Evolutionary conservation across 2,797 vertebrate genomes (phyloP), one percentile per base, ranked within the genome.

Genomic region (Sebastolobus alascanus): DNA sequence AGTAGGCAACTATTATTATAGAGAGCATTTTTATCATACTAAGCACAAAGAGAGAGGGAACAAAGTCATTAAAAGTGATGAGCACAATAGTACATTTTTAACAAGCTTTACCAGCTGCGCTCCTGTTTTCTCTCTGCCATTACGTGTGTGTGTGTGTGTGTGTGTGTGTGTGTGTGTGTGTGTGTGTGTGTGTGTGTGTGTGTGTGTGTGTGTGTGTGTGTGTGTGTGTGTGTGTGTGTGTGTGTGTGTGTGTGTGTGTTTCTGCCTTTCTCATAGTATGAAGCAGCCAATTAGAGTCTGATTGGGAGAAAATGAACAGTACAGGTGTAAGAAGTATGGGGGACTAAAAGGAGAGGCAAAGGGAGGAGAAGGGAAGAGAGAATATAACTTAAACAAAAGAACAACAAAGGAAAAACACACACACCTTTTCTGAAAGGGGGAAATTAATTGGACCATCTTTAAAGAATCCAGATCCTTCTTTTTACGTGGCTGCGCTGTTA

Each of bases 401-500:
- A 58, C 64, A 70, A 46, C 54, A 25, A 29, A 55, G 40, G 56
- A 77, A 55, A 70, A 80, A 33, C 38, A 68, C 56, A 37, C 14
- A 50, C 43, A 50, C 43, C 7, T 50, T 70, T 46, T 65, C 25
- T 55, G 40, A 69, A 65, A 40, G 35, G 46, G 37, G 59, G 37
- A 65, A 87, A 86, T 79, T 81, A 90, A 91, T 59, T 82, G 81
- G 81, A 67, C 50, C n/a, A 72, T 83, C 63, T 85, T 70, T 75
- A 66, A 68, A 80, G 70, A 84, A 73, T 75, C 50, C 37, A 72
- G 50, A 35, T 84, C 59, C 54, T 22, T 54, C n/a, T 54, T 54
- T 81, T 61, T 56, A 46, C 5, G 5, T 25, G 40, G 14, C 68
- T 59, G 61, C 10, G 2, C 65, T 22, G 54, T 79, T 87, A 85